These are phyloP conservation scores for Osmerus mordax DNA, from an alignment of 2,113 vertebrate genomes.

Conservation along the genomic window DNA sequence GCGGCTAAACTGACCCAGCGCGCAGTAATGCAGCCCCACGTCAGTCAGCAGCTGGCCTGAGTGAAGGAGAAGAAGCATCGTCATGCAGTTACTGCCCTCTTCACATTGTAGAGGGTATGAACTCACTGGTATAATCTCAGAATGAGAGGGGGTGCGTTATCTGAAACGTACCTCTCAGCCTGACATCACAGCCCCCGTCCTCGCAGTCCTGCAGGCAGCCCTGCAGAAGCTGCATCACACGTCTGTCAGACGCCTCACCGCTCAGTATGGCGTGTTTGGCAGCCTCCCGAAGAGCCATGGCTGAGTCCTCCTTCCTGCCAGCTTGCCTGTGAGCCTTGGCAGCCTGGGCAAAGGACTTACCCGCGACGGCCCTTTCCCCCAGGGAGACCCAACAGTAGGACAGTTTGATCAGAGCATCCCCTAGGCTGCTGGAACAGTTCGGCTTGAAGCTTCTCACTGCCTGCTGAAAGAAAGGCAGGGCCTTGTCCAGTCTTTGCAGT, in stretches of 20 bases:
- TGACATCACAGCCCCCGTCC: neutral
- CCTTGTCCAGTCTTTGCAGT: conserved; percentile 32
- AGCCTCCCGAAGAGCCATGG: conserved; percentile 24
- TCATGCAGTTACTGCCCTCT: conserved; percentile 12
- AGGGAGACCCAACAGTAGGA: neutral
- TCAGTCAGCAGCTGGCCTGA: neutral
- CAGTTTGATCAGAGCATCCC: conserved; percentile 8
- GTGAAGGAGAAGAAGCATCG: neutral
- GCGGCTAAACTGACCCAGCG: conserved; percentile 20
- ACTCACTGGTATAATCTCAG: no score
- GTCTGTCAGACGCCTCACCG: neutral
- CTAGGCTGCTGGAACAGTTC: neutral
- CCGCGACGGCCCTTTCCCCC: neutral
- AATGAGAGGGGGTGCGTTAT: neutral
- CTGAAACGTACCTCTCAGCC: conserved; percentile 7
- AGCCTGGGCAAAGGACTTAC: conserved; percentile 22
- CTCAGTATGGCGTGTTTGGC: conserved; percentile 7
- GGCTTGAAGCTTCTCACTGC: neutral
- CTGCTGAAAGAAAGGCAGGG: conserved; percentile 15
- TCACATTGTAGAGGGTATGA: neutral
- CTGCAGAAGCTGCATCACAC: conserved; percentile 15
- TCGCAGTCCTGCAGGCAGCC: neutral
- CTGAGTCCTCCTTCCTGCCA: conserved; percentile 26
- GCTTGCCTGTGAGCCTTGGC: conserved; percentile 12
- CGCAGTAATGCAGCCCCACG: conserved; percentile 29